Evolutionary conservation across 1,140 invertebrate species (phyloP), one percentile per base, ranked within the genome.

Genomic region (Lucilia cuprina): DNA sequence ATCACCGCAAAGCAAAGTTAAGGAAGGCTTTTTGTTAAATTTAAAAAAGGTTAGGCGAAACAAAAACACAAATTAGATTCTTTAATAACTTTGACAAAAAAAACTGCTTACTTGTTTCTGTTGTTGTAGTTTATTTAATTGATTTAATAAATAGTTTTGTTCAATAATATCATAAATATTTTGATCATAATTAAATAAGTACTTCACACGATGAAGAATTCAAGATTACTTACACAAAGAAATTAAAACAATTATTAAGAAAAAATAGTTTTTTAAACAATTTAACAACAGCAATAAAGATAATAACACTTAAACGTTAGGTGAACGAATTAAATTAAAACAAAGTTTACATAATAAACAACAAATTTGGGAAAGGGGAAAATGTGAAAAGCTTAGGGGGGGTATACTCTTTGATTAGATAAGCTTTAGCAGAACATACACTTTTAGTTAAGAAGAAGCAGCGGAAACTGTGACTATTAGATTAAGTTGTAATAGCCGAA

Each of bases 191-290:
- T 82, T 82, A 21, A 65, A 82, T 82, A 74, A 85, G 83, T 78
- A 85, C 82, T 83, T 85, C 85, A 82, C 85, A 85, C 82, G 85
- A 85, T 83, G 85, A 84, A 84, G 74, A 83, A 82, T 85, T 85
- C 50, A 85, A 55, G 25, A 85, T 85, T 85, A 85, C 85, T 85
- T 84, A 85, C 84, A 82, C 7, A 55, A 55, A 70, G 65, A 70
- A 70, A 55, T 55, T 55, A 55, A 5, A 55, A 55, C 50, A 55
- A 55, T 17, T 41, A 70, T 83, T 70, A 34, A 70, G 34, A 49
- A 70, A 70, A 70, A 70, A 70, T 70, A 17, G 14, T 14, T 60
- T 60, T 60, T 41, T 41, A 12, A 5, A 55, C 34, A 83, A 47
- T 49, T 21, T 65, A 25, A 30, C 78, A 82, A 84, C 8, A 75